These are phyloP conservation scores for Heliconius hortense DNA, from an alignment of 2,888 invertebrate species.

Conservation along the genomic window DNA sequence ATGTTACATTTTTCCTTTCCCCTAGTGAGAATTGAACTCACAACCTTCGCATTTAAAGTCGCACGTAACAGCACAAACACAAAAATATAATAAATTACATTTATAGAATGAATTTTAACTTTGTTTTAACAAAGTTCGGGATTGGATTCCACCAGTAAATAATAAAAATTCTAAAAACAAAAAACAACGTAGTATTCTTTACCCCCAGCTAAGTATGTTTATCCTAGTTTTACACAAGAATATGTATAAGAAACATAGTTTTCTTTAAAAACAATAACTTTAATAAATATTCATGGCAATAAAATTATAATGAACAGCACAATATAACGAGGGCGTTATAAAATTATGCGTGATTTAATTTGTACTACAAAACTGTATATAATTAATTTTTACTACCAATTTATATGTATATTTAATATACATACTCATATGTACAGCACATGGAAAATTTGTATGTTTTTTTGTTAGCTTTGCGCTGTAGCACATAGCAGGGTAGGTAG, in stretches of 20 bases:
- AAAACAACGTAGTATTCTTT: too few relatives aligned
- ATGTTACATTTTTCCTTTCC: too few relatives aligned
- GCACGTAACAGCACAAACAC: too few relatives aligned
- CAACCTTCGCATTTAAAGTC: too few relatives aligned
- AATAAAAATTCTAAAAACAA: too few relatives aligned
- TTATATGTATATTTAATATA: background rate
- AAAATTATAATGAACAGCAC: conserved; percentile 22
- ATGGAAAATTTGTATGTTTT: background rate
- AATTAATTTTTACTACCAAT: conserved; percentile 7
- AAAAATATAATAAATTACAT: too few relatives aligned
- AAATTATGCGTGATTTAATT: conserved; percentile 12
- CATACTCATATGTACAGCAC: background rate
- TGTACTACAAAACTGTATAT: conserved; percentile 11
- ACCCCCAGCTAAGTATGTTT: too few relatives aligned
- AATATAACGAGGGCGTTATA: conserved; percentile 2
- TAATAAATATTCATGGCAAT: conserved; percentile 24
- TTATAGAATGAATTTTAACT: too few relatives aligned
- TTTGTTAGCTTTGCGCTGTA: background rate
- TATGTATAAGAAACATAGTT: background rate
- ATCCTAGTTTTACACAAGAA: background rate
- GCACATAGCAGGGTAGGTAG: background rate
- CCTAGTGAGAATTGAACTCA: too few relatives aligned
- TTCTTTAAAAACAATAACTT: background rate
- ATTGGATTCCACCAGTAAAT: too few relatives aligned
- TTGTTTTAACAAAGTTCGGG: too few relatives aligned